A percentile compares a stretch with the other conserved stretches of the same genome.
Evolutionary conservation across 2,113 vertebrate genomes (phyloP).

Genomic region (Nanorana parkeri): DNA sequence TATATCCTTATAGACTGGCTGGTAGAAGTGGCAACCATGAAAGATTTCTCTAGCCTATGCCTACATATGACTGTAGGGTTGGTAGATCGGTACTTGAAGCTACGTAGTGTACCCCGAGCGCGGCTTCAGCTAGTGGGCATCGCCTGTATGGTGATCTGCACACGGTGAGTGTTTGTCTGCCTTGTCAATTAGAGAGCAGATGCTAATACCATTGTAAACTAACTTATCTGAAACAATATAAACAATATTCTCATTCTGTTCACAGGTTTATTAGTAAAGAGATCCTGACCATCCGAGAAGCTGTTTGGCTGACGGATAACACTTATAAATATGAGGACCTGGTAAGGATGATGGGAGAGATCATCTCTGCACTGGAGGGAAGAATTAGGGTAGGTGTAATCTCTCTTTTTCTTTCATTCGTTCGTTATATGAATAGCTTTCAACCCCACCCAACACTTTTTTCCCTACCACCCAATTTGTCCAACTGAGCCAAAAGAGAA

Average conservation of each 20-base stretch:
- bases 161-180: slow-evolving; percentile 77
- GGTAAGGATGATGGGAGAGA: slow-evolving; percentile 98
- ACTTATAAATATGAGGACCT: slow-evolving; percentile 97
- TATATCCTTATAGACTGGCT: slow-evolving; percentile 98
- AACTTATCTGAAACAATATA: background rate
- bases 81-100: slow-evolving; percentile 90
- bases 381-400: slow-evolving; percentile 89
- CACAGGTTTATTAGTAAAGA: slow-evolving; percentile 90
- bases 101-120: slow-evolving; percentile 83
- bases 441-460: no score
- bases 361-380: slow-evolving; percentile 89
- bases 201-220: no score
- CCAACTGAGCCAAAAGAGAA: no score
- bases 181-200: no score
- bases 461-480: no score
- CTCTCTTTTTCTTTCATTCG: no score
- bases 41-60: slow-evolving; percentile 92
- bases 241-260: background rate
- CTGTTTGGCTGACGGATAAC: slow-evolving; percentile 98
- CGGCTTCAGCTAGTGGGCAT: slow-evolving; percentile 93
- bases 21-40: slow-evolving; percentile 97
- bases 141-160: slow-evolving; percentile 98
- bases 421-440: no score
- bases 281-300: slow-evolving; percentile 94
- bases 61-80: slow-evolving; percentile 92